Percentiles rank a stretch among this genome's conserved stretches.
Conservation (phyloP, 2,113 vertebrate species). For the Aix galericulata region DNA sequence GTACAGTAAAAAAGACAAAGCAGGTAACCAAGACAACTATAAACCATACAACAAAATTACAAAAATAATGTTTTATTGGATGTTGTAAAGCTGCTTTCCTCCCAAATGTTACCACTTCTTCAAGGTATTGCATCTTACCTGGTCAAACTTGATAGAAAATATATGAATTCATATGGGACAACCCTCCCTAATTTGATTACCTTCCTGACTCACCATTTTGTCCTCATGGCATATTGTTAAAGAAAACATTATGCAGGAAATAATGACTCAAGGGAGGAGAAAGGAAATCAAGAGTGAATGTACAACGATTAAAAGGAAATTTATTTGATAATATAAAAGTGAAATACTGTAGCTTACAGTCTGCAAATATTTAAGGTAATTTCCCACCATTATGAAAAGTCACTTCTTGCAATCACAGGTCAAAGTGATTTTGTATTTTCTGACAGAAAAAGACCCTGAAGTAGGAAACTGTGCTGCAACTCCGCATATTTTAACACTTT, state of each 20-base stretch:
- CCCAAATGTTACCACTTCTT: background rate
- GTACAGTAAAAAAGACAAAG: background rate
- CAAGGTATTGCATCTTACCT: background rate
- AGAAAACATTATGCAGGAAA: conserved; percentile 29
- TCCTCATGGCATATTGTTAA: conserved; percentile 32
- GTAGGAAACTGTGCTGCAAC: background rate
- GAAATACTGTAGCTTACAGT: background rate
- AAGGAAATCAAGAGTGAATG: conserved; percentile 32
- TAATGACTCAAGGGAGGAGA: conserved; percentile 28
- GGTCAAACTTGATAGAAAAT: background rate
- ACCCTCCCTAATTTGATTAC: background rate
- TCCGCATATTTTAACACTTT: background rate
- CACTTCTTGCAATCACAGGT: background rate
- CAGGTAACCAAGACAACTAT: background rate
- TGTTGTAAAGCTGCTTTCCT: background rate
- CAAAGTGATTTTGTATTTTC: background rate
- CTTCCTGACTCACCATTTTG: conserved; percentile 5
- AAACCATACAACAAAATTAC: background rate
- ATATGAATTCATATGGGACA: background rate
- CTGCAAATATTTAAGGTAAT: conserved; percentile 32
- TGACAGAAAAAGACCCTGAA: background rate
- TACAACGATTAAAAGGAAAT: conserved; percentile 21
- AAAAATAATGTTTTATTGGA: background rate
- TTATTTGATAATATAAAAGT: conserved; percentile 2
- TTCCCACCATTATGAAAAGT: conserved; percentile 36